phyloP scores from a whole-genome alignment of 2,888 invertebrate genomes.

The Epinotia ramella region DNA sequence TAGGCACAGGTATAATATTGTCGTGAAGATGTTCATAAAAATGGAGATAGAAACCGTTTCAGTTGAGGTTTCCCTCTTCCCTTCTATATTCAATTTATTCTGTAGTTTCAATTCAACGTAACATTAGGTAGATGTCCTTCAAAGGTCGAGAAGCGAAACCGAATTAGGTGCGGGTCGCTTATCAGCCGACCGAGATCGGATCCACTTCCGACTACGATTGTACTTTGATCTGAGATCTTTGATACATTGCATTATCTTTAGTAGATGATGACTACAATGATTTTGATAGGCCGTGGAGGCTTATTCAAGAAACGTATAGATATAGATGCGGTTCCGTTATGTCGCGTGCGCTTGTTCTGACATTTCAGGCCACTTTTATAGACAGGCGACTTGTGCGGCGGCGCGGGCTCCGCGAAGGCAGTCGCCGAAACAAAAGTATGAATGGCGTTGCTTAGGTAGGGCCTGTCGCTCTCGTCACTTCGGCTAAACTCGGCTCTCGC shows the following conservation, averaged over 20 bases:
- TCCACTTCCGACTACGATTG: slow-evolving; percentile 27
- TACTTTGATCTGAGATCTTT: slow-evolving; percentile 38
- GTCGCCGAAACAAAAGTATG: no score
- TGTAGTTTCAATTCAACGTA: slow-evolving; percentile 5
- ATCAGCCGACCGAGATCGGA: slow-evolving; percentile 28
- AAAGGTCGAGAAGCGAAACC: slow-evolving; percentile 32
- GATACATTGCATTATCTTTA: slow-evolving; percentile 24
- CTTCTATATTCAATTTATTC: not conserved
- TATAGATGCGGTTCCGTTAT: not conserved
- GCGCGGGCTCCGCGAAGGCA: not conserved
- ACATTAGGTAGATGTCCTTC: slow-evolving; percentile 11
- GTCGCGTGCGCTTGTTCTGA: not conserved
- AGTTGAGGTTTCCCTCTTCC: not conserved
- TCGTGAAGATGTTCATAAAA: no score
- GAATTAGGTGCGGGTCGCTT: slow-evolving; percentile 34
- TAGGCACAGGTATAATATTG: no score
- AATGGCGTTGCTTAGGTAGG: no score
- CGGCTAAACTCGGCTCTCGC: no score
- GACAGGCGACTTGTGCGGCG: not conserved
- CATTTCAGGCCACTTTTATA: not conserved
- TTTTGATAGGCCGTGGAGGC: not conserved
- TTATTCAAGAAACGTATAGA: not conserved
- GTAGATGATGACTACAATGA: not conserved
- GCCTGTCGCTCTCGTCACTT: no score
- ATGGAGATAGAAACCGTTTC: not conserved